These are phyloP conservation scores for Cariama cristata DNA, from an alignment of 2,113 vertebrate species.

Conservation along the genomic window DNA sequence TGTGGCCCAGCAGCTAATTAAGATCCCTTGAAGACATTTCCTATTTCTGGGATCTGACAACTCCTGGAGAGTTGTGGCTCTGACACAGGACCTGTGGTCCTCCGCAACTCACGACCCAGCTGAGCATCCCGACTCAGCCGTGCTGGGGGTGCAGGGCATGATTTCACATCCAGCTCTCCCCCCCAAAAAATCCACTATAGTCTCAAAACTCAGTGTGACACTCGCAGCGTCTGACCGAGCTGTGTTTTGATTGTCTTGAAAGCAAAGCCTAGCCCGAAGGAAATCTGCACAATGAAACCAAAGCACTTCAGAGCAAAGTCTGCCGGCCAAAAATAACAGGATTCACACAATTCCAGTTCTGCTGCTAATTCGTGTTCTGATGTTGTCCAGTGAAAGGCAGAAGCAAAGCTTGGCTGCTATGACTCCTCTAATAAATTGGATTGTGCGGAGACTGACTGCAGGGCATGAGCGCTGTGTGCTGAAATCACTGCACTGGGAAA, in stretches of 20 bases:
- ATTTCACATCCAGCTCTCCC: not conserved
- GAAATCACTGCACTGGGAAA: constrained; percentile 10
- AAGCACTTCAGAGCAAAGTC: constrained; percentile 22
- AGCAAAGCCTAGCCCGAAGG: constrained; percentile 28
- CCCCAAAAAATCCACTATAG: fast-evolving
- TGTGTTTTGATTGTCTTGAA: constrained; percentile 49
- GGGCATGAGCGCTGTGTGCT: constrained; percentile 4
- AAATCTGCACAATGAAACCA: constrained; percentile 41
- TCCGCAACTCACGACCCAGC: fast-evolving
- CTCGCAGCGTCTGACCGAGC: not conserved
- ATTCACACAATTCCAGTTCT: not conserved
- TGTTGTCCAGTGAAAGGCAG: constrained; percentile 24
- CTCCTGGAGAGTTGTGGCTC: not conserved
- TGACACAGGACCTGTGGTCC: not conserved
- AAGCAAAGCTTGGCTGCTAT: constrained; percentile 28
- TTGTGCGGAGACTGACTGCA: constrained; percentile 63
- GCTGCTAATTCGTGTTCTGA: constrained; percentile 24
- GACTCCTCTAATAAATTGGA: constrained; percentile 59
- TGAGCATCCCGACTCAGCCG: not conserved
- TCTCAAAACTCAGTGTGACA: not conserved
- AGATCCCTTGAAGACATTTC: constrained; percentile 25
- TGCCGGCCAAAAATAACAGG: constrained; percentile 50
- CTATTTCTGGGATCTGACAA: not conserved
- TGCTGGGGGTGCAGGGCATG: fast-evolving
- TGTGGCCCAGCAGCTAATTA: constrained; percentile 8